Conservation (phyloP, 2,888 invertebrate species). For the Saturnia pavonia region DNA sequence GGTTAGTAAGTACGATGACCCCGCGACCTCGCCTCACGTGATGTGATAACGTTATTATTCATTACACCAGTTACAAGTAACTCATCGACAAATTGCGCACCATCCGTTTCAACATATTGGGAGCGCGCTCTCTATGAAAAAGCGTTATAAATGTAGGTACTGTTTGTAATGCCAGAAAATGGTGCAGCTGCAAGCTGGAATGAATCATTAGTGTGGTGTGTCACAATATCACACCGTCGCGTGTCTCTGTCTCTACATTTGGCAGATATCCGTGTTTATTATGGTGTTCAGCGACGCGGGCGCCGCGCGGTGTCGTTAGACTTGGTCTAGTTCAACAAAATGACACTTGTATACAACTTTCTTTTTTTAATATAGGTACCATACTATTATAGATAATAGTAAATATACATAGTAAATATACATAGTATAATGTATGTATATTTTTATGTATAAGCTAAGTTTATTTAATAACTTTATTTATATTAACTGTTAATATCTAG, state of each 20-base stretch:
- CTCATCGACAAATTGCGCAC: background rate
- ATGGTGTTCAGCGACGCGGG: no score
- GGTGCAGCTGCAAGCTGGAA: background rate
- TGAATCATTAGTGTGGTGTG: background rate
- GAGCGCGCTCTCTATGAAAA: background rate
- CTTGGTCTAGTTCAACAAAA: background rate
- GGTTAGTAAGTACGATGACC: constrained; percentile 22
- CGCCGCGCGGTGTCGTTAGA: background rate
- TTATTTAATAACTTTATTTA: no score
- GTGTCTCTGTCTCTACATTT: background rate
- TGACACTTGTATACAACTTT: no score
- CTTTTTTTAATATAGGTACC: no score
- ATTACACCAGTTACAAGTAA: background rate
- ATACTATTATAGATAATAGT: no score
- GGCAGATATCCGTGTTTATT: background rate
- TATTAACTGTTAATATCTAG: no score
- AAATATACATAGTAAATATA: no score
- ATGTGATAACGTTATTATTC: constrained; percentile 12
- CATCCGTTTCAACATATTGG: background rate
- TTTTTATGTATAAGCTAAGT: no score
- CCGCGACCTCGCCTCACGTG: constrained; percentile 21
- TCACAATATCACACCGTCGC: background rate
- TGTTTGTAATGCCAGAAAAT: background rate
- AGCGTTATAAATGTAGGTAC: background rate
- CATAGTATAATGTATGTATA: no score